Base-by-base conservation (phyloP, 2,113 vertebrate species). In the Potamarius usumacintae region DNA sequence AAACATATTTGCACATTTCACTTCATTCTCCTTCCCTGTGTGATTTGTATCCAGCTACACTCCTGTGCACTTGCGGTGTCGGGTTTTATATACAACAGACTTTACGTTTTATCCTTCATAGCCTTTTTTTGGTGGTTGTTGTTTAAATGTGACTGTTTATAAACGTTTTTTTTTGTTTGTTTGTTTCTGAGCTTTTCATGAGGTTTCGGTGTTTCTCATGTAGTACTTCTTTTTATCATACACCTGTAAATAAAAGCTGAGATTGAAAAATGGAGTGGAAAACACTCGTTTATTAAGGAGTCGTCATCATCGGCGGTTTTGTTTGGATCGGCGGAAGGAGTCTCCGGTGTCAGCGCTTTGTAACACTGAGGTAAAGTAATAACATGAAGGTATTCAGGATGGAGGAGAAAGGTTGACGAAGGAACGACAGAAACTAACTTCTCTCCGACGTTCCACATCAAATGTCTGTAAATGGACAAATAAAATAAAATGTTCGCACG, bases 211-310 rank as follows among this genome's bases (percentile, higher is more conserved):
- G 85, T 92, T 88, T 69, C 76, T 90, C 69, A 48, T 90, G 53
- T 81, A 81, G 42, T 4, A 42, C 42, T 9, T 89, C 83, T 57
- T 88, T 88, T 91, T 90, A 92, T 90, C 89, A 90, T 88, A 85
- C 79, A 91, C 85, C 65, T 96, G 95, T 96, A 96, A 96, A 95
- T 96, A 95, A 96, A 96, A 84, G 81, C 80, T 90, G 85, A 87
- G 82, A 88, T 87, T 87, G 85, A 80, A 65, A 62, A 42, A 60
- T 12, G 2, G 4, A 83, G 82, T 85, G 55, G 9, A 8, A 50
- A 76, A 86, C 81, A 18, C n/a, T 58, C 74, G 10, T 62, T 87
- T 80, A 48, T 60, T 85, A 58, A 17, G 7, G 6, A 15, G 15
- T 53, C 22, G 0, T 14, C 2, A 10, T 25, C n/a, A n/a, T n/a